Evolutionary conservation across 2,888 invertebrate species (phyloP), one percentile per base, ranked within the genome.

Genomic region (Pteria penguin): DNA sequence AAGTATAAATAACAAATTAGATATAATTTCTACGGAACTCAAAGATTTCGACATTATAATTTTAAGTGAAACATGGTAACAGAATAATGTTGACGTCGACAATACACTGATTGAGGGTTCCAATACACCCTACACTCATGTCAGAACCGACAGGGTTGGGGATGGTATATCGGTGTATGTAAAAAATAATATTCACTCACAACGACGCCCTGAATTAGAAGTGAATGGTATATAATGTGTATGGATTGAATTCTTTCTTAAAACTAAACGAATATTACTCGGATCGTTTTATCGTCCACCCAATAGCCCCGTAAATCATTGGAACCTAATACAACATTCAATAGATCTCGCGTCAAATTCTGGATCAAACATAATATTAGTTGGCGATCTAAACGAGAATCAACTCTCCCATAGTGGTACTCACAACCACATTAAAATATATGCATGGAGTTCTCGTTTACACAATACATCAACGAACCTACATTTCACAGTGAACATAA

Each of bases 281-380:
- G 60, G 45, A 11, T 18, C 32, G 5, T 69, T 69, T 60, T 69
- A 69, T 36, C 32, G 69, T 27, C 60, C 69, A 22, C 69, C 69
- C 18, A 27, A 69, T 36, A 58, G 36, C 1, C 3, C 22, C 4
- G 27, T 32, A 5, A 14, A 26, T 3, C 5, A 14, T 2, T 69
- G 69, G 45, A 33, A 27, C 18, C 18, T 14, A 22, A 60, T 69
- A 2, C 24, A 58, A 36, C 5, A 32, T 3, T 69, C 60, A 14
- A 69, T 60, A 27, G 69, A 60, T 32, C 8, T 32, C 36, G 60
- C 69, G 24, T 36, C 27, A 2, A 60, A 58, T 8, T 26, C 60
- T 14, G 29, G 24, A n/a, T n/a, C 14, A 24, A 69, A 36, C 8
- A 69, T 69, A n/a, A 55, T 69, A 36, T 18, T 69, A 24, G 5